Conservation (phyloP, 2,113 vertebrate genomes). For the Tetraodon nigroviridis region DNA sequence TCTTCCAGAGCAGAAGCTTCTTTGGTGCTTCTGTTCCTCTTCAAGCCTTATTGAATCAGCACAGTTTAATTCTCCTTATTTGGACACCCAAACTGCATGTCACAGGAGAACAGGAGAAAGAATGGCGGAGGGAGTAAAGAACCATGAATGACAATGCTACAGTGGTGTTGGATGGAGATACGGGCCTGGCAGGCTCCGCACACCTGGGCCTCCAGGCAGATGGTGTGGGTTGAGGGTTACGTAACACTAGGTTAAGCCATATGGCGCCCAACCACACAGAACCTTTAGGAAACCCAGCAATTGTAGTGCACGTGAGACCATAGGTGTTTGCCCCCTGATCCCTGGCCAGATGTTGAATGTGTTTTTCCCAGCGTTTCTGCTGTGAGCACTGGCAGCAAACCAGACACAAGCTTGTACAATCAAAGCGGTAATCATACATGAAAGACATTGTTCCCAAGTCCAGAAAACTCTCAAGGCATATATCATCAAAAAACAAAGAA, state of each 20-base stretch:
- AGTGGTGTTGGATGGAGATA: slow-evolving; percentile 56
- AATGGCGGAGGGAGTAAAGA: slow-evolving; percentile 53
- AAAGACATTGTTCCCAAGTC: slow-evolving; percentile 9
- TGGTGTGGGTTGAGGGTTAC: slow-evolving; percentile 74
- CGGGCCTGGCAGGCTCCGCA: slow-evolving; percentile 64
- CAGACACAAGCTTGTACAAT: slow-evolving; percentile 21
- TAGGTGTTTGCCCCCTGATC: slow-evolving; percentile 59
- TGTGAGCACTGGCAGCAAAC: slow-evolving; percentile 52
- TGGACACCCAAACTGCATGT: slow-evolving; percentile 42
- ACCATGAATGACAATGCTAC: slow-evolving; percentile 69
- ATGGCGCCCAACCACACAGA: slow-evolving; percentile 72
- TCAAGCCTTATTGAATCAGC: slow-evolving; percentile 40
- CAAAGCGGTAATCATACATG: slow-evolving; percentile 40
- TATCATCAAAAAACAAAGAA: no score
- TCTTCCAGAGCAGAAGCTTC: slow-evolving; percentile 19
- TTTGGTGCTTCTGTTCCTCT: background rate
- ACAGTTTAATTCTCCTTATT: slow-evolving; percentile 41
- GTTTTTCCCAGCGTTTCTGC: slow-evolving; percentile 50
- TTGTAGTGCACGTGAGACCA: slow-evolving; percentile 56
- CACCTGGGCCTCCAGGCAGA: slow-evolving; percentile 76
- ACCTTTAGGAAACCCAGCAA: slow-evolving; percentile 65
- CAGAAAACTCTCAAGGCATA: background rate
- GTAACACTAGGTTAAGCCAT: slow-evolving; percentile 72
- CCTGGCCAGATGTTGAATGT: slow-evolving; percentile 70
- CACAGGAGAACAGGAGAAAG: slow-evolving; percentile 59